Base-by-base conservation (phyloP, 2,888 invertebrate species). In the Orthonevra nobilis region DNA sequence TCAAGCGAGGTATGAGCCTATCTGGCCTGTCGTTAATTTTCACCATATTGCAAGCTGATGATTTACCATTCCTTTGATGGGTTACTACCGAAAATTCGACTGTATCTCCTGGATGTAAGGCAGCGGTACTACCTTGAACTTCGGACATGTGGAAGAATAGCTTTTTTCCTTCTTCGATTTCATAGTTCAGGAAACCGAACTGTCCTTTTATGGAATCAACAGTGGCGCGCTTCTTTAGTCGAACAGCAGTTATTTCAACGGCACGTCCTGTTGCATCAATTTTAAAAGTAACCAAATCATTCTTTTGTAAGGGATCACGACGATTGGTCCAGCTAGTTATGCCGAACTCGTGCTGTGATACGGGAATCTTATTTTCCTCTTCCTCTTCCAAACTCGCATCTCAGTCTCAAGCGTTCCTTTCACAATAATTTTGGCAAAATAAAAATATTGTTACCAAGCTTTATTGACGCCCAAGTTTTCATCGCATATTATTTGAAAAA, bases 141-240 rank as follows among this genome's bases (percentile, higher is more conserved):
- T 98, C 98, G 12, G 97, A 96, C 94, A 97, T 97, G 89, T 98
- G 97, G 90, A 98, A 98, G 90, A 97, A 98, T 82, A 98, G 89
- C 85, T 98, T 97, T 86, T 97, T 97, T 54, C 94, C 94, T 85
- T 97, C 97, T 84, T 97, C 98, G 30, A 94, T 93, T 88, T 97
- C 97, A 86, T 96, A 94, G 23, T 96, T 94, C 77, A 98, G 91
- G 90, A 98, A 98, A 14, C 98, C 98, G 90, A 96, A 98, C 86
- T 94, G 94, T 26, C 96, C 97, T 91, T 97, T 97, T 69, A 97
- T 95, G n/a, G 96, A 95, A 86, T 97, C 97, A 5, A 97, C 97
- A 6, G 93, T 93, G 17, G 97, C 95, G 81, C 95, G 92, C 64
- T 95, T 91, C 89, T 96, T 96, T 90, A 96, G 96, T 64, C 97